Base-by-base conservation (phyloP, 2,797 vertebrate species). In the Acrossocheilus fasciatus region DNA sequence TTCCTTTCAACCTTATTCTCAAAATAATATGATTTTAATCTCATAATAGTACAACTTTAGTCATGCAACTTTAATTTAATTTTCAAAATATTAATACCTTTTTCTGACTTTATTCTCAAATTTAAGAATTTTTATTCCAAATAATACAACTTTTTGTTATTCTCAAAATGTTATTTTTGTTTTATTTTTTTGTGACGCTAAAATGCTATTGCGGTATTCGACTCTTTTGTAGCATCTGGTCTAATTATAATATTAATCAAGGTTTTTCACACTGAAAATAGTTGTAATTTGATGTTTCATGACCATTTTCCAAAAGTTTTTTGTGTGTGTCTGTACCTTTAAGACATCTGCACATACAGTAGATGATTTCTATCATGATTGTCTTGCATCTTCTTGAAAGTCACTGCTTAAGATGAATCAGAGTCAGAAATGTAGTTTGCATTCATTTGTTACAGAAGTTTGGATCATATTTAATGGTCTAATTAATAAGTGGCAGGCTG, bases 191-290 rank as follows among this genome's bases (percentile, higher is more conserved):
- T 12, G 14, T 64, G 4, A 15, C 26, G 2, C 26, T 64, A 12
- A 66, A 66, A 30, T 66, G 26, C 12, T 7, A 5, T 64, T n/a
- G 54, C 20, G 10, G n/a, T 62, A 12, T 62, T n/a, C 20, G 23
- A 59, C 54, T 10, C 20, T 59, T 66, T 66, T 30, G 12, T 64
- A 64, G 26, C 62, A 64, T 76, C 30, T 36, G 17, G 47, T 11
- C 74, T 52, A 18, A 30, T 52, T 36, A 30, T 76, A 20, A 76
- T 76, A 30, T 76, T 54, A 76, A 34, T 54, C 73, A 75, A 47
- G 72, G 4, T 34, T 52, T 45, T n/a, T 18, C n/a, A 3, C 45
- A 34, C 73, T n/a, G 30, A 66, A 34, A 66, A 30, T 66, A n/a
- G 0, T 34, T 6, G 47, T 75, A 52, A 75, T 50, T 75, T 15